Evolutionary conservation across 2,113 vertebrate genomes (phyloP).

Genomic region (Helogale parvula): DNA sequence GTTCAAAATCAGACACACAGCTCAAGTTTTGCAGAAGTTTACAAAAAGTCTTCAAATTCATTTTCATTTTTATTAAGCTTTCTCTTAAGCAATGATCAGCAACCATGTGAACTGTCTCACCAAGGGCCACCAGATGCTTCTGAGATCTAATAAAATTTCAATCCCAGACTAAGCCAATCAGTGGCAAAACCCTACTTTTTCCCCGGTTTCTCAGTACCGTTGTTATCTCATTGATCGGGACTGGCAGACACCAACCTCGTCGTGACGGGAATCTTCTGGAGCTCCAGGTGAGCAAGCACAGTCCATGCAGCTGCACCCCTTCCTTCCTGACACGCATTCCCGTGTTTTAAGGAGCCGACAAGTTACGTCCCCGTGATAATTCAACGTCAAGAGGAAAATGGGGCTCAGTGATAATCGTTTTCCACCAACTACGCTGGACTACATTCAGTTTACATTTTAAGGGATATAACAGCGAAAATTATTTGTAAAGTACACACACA

Average conservation of each 20-base stretch:
- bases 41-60: conserved; percentile 51
- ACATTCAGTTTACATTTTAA: neutral
- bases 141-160: conserved; percentile 51
- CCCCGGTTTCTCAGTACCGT: neutral
- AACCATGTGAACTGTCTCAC: conserved; percentile 35
- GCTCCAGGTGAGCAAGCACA: neutral
- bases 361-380: neutral
- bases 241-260: neutral
- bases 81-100: conserved; percentile 47
- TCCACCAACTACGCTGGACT: neutral
- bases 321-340: neutral
- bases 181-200: neutral
- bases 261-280: neutral
- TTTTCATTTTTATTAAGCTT: conserved; percentile 53
- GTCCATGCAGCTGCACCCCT: neutral
- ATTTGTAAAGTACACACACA: neutral
- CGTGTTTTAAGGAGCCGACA: neutral
- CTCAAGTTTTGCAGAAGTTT: conserved; percentile 27
- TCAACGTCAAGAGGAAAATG: neutral
- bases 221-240: neutral
- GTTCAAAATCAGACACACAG: conserved; percentile 44
- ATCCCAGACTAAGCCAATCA: conserved; percentile 11
- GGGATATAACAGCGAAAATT: neutral
- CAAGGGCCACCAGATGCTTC: conserved; percentile 24
- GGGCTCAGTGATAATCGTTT: neutral